Evolutionary conservation across 2,797 vertebrate genomes (phyloP).

Genomic region (Basileuterus tristriatus): DNA sequence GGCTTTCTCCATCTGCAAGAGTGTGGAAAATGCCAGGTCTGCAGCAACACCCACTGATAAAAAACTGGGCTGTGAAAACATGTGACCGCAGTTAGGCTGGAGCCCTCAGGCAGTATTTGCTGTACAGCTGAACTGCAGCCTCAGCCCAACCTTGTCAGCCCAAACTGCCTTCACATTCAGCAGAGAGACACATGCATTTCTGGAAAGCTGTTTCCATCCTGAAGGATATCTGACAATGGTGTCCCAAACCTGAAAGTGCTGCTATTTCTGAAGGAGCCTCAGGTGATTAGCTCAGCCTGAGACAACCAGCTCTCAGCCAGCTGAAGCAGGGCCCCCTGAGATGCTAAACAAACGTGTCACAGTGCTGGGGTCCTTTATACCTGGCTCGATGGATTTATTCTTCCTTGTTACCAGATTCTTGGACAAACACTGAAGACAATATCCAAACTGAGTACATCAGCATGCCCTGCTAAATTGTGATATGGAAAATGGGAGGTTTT

Average conservation of each 20-base stretch:
- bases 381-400: background rate
- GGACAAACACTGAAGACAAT: background rate
- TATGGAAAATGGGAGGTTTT: accelerated
- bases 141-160: background rate
- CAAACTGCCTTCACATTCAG: background rate
- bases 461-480: background rate
- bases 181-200: background rate
- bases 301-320: background rate
- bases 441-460: background rate
- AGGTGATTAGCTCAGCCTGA: background rate
- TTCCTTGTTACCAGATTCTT: background rate
- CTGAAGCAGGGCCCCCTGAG: background rate
- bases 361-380: background rate
- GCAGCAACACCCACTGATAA: background rate
- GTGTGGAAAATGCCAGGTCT: background rate
- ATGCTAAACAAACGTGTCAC: background rate
- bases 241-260: background rate
- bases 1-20: background rate
- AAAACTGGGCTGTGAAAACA: background rate
- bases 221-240: background rate
- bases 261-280: background rate
- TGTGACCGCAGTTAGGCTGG: background rate
- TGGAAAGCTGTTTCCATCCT: background rate
- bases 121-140: background rate
- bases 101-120: background rate